Base-by-base conservation (phyloP, 1,140 invertebrate species). In the Danaus melanippus region DNA sequence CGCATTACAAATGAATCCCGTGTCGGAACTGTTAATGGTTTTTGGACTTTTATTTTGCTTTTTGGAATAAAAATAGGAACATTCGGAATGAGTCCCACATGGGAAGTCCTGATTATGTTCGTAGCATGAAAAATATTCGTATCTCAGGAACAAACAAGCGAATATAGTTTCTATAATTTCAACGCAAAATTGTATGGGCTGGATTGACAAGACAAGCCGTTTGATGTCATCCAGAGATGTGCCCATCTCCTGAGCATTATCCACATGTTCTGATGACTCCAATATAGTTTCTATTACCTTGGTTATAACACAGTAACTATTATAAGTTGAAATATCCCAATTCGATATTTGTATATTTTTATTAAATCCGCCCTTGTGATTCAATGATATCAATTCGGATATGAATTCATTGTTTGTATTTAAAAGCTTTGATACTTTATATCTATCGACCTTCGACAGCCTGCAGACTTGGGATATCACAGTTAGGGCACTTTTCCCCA, bases 121-220 rank as follows among this genome's bases (percentile, higher is more conserved):
- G 42, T 79, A 65, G 48, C 78, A 86, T 2, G 84, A 87, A 56
- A 88, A 84, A 64, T 86, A 87, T 64, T 88, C 86, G 62, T 76
- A 87, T 58, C 86, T 77, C 47, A 88, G 58, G 63, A 88, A 88
- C 9, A 88, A 69, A 62, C 85, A 87, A 3, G 84, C 73, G 59
- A 86, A 88, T 62, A 88, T 84, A 48, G 85, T 87, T 62, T 87
- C 83, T 55, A 88, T 79, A 2, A 86, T 73, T 79, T 88, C 85
- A 46, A 88, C 67, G 49, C 80, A 81, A 60, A 74, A 83, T 48
- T 77, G 69, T 12, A 84, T 53, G 11, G 86, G 84, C 50, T 83
- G 71, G 41, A 88, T 76, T 46, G 81, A 84, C 53, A 84, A 69
- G 40, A 86, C 64, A 21, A 88, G 66, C 9, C 81, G 64, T 69